These are phyloP conservation scores for Neotoxoptera formosana DNA, from an alignment of 1,140 invertebrate genomes.

Conservation along the genomic window DNA sequence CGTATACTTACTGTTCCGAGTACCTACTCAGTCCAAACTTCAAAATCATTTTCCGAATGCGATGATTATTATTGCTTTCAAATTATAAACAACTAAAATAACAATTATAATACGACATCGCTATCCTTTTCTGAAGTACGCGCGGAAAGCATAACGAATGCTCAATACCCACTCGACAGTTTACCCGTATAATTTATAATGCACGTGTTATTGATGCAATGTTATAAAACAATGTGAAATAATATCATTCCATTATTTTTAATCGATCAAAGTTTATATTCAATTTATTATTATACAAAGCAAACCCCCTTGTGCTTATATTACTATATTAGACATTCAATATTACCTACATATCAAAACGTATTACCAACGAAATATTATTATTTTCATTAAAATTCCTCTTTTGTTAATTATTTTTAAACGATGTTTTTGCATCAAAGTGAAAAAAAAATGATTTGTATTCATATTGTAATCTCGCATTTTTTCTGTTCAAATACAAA, in stretches of 20 bases:
- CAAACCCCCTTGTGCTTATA: not conserved
- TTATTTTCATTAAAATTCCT: not conserved
- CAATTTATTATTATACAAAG: not conserved
- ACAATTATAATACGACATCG: constrained; percentile 17
- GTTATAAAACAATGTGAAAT: not conserved
- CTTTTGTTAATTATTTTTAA: not conserved
- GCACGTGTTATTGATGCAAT: not conserved
- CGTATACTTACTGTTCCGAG: not conserved
- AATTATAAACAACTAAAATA: constrained; percentile 14
- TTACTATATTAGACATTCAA: not conserved
- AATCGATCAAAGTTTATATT: not conserved
- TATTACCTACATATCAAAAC: not conserved
- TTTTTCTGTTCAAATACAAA: not conserved
- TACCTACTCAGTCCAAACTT: not conserved
- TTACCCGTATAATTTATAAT: not conserved
- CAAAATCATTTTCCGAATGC: not conserved
- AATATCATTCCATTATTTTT: not conserved
- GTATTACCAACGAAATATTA: not conserved
- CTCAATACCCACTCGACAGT: not conserved
- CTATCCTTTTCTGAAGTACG: not conserved
- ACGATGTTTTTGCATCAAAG: not conserved
- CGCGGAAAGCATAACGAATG: not conserved
- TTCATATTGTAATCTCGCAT: not conserved
- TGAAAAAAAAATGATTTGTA: not conserved
- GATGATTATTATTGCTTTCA: not conserved